Evolutionary conservation across 2,888 invertebrate genomes (phyloP).

Genomic region (Megastigmus dorsalis): DNA sequence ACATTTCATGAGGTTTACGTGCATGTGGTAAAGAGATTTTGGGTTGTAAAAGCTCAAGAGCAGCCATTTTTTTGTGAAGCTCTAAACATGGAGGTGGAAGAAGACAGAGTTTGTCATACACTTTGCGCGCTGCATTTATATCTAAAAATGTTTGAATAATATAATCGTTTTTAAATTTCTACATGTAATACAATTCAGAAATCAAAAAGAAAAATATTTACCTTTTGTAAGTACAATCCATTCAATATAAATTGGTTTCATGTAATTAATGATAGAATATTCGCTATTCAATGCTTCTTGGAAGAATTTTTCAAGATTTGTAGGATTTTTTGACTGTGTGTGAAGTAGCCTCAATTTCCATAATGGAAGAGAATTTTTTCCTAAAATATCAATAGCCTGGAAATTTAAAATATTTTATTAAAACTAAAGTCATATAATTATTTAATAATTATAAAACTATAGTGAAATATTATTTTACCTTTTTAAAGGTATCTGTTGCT

Average conservation of each 20-base stretch:
- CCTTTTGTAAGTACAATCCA: conserved; percentile 76
- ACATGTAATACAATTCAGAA: no score
- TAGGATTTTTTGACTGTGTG: conserved; percentile 67
- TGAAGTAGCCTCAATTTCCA: conserved; percentile 74
- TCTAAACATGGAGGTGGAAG: conserved; percentile 79
- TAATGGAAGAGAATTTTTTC: conserved; percentile 73
- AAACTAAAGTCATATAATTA: background rate
- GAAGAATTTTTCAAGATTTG: conserved; percentile 73
- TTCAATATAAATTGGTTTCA: conserved; percentile 80
- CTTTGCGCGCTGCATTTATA: conserved; percentile 78
- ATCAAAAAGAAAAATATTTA: conserved; percentile 47
- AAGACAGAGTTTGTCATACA: conserved; percentile 79
- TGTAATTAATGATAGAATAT: conserved; percentile 74
- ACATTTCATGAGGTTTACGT: conserved; percentile 78
- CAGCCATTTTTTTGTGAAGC: conserved; percentile 79
- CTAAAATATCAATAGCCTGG: conserved; percentile 69
- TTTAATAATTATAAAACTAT: background rate
- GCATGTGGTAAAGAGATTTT: conserved; percentile 68
- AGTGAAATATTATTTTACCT: no score
- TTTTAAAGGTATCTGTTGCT: conserved; percentile 72
- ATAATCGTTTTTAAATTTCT: conserved; percentile 2
- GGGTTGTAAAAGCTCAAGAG: conserved; percentile 73
- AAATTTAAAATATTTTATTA: conserved; percentile 26
- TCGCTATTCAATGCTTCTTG: conserved; percentile 75
- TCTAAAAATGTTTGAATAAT: conserved; percentile 62